Evolutionary conservation across 2,888 invertebrate genomes (phyloP), one percentile per base, ranked within the genome.

Genomic region (Deilephila porcellus): DNA sequence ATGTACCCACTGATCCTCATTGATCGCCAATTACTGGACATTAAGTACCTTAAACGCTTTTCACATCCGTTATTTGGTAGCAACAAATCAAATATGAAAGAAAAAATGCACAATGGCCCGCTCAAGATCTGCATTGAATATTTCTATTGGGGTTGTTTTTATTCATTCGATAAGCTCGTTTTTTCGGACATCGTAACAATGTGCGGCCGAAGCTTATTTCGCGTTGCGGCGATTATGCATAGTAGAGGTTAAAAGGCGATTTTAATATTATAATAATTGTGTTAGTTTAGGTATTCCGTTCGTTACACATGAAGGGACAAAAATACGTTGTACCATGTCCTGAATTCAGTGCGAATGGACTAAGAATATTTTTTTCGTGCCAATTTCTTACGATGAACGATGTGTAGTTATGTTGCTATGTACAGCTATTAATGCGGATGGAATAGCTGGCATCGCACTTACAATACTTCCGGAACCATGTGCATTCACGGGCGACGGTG

Each of bases 1-100:
- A 94, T 94, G 93, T 92, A 82, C 94, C 94, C 94, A 94, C 92
- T 93, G 94, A 94, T 94, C 94, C 94, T 93, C 92, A 94, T 94
- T 94, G 93, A 94, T 93, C 93, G 93, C 93, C 94, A 94, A 94
- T 94, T 94, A 94, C 94, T 90, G 94, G 94, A 94, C 94, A 94
- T 94, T 93, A 94, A 94, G 94, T 94, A 94, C 93, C 93, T 93
- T 86, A 90, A 93, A 91, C 90, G 93, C 93, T 89, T 93, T 93
- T 93, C 90, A 93, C 89, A 88, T 88, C 88, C 88, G 89, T 87
- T 93, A 93, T 94, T 94, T 94, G 92, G 81, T 94, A 91, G 91
- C 85, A 91, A 94, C 94, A 93, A 94, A 94, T 94, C 92, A 94
- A 90, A 93, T 88, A 87, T 85, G 84, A 85, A 87, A 88, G 84